Conservation (phyloP, 2,888 invertebrate species). For the Microplitis manilae region DNA sequence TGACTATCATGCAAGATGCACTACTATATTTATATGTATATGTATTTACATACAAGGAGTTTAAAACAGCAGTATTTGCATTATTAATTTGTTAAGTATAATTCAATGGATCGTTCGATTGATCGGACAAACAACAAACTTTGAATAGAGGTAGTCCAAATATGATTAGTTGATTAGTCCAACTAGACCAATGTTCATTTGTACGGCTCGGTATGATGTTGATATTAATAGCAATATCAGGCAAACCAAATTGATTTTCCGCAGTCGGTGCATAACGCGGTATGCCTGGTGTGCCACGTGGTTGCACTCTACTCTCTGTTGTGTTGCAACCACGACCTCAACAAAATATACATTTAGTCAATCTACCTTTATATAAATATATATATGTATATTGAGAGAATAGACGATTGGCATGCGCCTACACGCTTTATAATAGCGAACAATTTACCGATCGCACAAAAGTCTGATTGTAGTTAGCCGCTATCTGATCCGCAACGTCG, state of each 20-base stretch:
- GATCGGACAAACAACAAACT: background rate
- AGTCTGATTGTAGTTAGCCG: slow-evolving; percentile 64
- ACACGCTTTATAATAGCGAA: slow-evolving; percentile 59
- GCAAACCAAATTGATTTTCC: slow-evolving; percentile 37
- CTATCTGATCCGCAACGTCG: slow-evolving; percentile 59
- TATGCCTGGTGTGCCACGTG: slow-evolving; percentile 35
- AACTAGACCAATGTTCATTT: slow-evolving; percentile 22
- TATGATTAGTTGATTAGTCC: slow-evolving; percentile 18
- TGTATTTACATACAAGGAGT: background rate
- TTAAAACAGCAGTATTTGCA: background rate
- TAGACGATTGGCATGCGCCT: slow-evolving; percentile 58
- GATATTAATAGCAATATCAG: slow-evolving; percentile 36
- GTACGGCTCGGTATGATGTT: slow-evolving; percentile 19
- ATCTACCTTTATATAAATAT: slow-evolving; percentile 44
- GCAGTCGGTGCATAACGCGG: slow-evolving; percentile 31
- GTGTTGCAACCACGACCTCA: slow-evolving; percentile 26
- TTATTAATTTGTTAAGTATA: background rate
- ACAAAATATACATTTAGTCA: slow-evolving; percentile 24
- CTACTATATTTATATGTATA: too few species aligned
- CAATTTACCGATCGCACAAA: slow-evolving; percentile 63
- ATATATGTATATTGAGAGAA: slow-evolving; percentile 41
- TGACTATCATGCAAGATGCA: background rate
- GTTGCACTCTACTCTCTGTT: slow-evolving; percentile 23
- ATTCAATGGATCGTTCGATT: background rate
- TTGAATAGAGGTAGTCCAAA: slow-evolving; percentile 17